Percentiles rank a stretch among this genome's conserved stretches.
Conservation (phyloP, 2,888 invertebrate species). For the Scaptomyza flava region DNA sequence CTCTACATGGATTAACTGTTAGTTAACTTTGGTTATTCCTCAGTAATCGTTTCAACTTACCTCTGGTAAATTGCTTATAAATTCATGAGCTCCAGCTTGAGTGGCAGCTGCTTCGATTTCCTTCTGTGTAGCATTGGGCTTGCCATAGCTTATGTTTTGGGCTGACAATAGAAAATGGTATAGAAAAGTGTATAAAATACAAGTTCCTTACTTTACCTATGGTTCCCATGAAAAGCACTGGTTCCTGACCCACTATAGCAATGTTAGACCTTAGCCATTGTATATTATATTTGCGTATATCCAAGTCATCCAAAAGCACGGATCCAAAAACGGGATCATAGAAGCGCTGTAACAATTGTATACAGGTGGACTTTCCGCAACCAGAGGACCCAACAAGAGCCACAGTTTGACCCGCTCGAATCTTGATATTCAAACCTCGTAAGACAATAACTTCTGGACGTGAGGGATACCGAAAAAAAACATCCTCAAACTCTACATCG, state of each 20-base stretch:
- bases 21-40: not conserved
- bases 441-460: slow-evolving; percentile 90
- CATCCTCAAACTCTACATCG: slow-evolving; percentile 88
- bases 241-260: slow-evolving; percentile 95
- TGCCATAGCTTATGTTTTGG: slow-evolving; percentile 90
- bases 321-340: slow-evolving; percentile 88
- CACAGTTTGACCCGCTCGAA: slow-evolving; percentile 89
- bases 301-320: slow-evolving; percentile 87
- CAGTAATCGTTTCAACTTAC: slow-evolving; percentile 84
- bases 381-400: slow-evolving; percentile 91
- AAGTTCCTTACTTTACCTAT: slow-evolving; percentile 84
- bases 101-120: slow-evolving; percentile 90
- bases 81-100: slow-evolving; percentile 91
- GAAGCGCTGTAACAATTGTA: slow-evolving; percentile 91
- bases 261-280: slow-evolving; percentile 91
- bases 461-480: slow-evolving; percentile 92
- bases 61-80: slow-evolving; percentile 89
- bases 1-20: slow-evolving; percentile 85
- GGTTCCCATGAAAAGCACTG: slow-evolving; percentile 92
- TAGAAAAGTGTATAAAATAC: not conserved
- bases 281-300: slow-evolving; percentile 89
- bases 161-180: slow-evolving; percentile 45
- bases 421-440: slow-evolving; percentile 87
- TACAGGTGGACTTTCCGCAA: slow-evolving; percentile 92
- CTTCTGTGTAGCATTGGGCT: slow-evolving; percentile 87